These are phyloP conservation scores for Tethea ocularis DNA, from an alignment of 2,888 invertebrate species.

Conservation along the genomic window DNA sequence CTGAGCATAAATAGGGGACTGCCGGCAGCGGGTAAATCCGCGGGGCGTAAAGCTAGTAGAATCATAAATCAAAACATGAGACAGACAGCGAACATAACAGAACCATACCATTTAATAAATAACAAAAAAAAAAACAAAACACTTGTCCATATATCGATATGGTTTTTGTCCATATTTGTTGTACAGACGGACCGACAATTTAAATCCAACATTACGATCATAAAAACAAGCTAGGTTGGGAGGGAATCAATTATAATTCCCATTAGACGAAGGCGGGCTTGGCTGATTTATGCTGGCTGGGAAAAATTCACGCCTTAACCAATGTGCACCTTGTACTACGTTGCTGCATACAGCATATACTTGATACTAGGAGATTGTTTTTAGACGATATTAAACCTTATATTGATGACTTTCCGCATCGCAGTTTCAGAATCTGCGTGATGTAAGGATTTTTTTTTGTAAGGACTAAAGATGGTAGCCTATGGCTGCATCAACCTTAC, in stretches of 20 bases:
- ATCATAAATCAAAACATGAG: too few relatives aligned
- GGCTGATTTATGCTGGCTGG: conserved; percentile 48
- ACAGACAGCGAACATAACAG: background rate
- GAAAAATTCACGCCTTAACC: conserved; percentile 33
- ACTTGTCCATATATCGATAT: conserved; percentile 13
- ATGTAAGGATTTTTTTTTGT: too few relatives aligned
- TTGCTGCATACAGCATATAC: background rate
- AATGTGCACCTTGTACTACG: background rate
- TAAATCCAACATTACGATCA: conserved; percentile 40
- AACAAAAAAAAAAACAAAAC: background rate
- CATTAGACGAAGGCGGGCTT: conserved; percentile 62
- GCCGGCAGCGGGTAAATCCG: too few relatives aligned
- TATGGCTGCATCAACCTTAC: too few relatives aligned
- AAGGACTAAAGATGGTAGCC: too few relatives aligned
- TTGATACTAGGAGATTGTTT: background rate
- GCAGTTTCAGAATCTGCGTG: too few relatives aligned
- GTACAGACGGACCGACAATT: conserved; percentile 31
- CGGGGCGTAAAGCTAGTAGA: too few relatives aligned
- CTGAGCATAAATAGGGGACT: too few relatives aligned
- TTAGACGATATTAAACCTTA: background rate
- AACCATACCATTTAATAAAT: background rate
- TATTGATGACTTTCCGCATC: too few relatives aligned
- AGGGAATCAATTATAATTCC: conserved; percentile 68
- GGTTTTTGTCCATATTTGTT: conserved; percentile 26
- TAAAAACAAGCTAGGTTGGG: conserved; percentile 44